Evolutionary conservation across 2,797 vertebrate species (phyloP).

Genomic region (Acanthis flammea): DNA sequence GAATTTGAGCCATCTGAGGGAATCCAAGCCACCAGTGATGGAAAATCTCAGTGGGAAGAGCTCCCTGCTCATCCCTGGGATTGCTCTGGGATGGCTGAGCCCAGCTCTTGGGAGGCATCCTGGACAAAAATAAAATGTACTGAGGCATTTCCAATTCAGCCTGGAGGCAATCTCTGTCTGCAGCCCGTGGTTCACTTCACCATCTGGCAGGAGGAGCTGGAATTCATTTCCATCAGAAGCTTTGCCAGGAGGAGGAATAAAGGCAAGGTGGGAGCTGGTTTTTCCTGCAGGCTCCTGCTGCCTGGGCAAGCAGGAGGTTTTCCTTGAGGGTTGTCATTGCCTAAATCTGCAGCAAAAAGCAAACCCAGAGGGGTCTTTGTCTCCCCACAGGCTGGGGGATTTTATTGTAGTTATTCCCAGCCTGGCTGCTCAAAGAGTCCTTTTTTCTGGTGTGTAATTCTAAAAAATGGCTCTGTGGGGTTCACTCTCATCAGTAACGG

Average conservation of each 20-base stretch:
- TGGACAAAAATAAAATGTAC: slow-evolving; percentile 53
- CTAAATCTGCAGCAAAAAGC: not conserved
- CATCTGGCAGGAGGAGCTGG: slow-evolving; percentile 59
- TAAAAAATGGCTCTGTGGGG: not conserved
- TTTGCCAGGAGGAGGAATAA: slow-evolving; percentile 1
- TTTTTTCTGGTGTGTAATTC: not conserved
- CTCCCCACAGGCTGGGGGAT: not conserved
- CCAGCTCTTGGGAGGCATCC: not conserved
- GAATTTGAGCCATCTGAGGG: not conserved
- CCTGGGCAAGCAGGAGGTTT: not conserved
- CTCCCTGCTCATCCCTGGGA: not conserved
- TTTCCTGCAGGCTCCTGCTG: not conserved
- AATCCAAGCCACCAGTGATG: not conserved
- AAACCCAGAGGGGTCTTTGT: not conserved
- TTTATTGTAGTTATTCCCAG: not conserved
- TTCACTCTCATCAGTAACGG: fast-evolving
- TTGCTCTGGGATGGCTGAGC: not conserved
- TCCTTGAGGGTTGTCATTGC: not conserved
- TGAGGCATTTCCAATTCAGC: slow-evolving; percentile 47
- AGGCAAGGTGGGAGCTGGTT: slow-evolving; percentile 29
- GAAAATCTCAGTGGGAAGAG: not conserved
- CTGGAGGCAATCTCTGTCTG: slow-evolving; percentile 40
- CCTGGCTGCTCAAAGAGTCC: not conserved
- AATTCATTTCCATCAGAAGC: slow-evolving; percentile 46
- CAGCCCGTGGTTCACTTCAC: slow-evolving; percentile 47